Conservation (phyloP, 1,140 invertebrate genomes). For the Drosophila pruinosa region DNA sequence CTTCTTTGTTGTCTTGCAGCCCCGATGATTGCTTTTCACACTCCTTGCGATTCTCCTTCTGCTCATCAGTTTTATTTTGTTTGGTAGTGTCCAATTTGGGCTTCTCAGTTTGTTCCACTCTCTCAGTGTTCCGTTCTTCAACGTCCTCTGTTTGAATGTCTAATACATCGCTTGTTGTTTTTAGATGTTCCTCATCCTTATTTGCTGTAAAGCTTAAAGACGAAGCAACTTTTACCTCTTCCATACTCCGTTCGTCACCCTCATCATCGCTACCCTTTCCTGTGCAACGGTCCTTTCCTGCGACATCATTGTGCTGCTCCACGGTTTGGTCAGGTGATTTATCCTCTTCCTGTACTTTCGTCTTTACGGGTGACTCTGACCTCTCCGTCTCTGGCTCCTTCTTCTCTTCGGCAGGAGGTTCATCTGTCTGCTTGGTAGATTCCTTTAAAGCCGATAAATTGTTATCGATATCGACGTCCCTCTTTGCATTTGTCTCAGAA, state of each 20-base stretch:
- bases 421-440: not conserved
- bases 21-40: constrained; percentile 1
- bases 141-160: constrained; percentile 76
- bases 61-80: constrained; percentile 38
- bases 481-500: constrained; percentile 20
- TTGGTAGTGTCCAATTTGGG: constrained; percentile 18
- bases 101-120: constrained; percentile 40
- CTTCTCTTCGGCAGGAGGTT: not conserved
- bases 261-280: constrained; percentile 10
- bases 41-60: constrained; percentile 17
- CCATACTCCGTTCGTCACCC: constrained; percentile 12
- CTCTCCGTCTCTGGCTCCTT: constrained; percentile 9
- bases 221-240: constrained; percentile 78
- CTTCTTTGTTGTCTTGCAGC: not conserved
- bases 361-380: not conserved
- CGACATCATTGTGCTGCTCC: constrained; percentile 20
- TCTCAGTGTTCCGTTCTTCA: constrained; percentile 46
- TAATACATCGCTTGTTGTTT: constrained; percentile 78
- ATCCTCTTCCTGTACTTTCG: constrained; percentile 19
- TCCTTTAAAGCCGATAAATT: constrained; percentile 25
- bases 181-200: constrained; percentile 74
- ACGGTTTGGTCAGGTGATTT: not conserved
- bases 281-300: constrained; percentile 1
- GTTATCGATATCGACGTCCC: constrained; percentile 38
- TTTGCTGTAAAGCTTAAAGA: constrained; percentile 68